These are phyloP conservation scores for Sepioteuthis lessoniana DNA, from an alignment of 2,888 invertebrate species.

Conservation along the genomic window DNA sequence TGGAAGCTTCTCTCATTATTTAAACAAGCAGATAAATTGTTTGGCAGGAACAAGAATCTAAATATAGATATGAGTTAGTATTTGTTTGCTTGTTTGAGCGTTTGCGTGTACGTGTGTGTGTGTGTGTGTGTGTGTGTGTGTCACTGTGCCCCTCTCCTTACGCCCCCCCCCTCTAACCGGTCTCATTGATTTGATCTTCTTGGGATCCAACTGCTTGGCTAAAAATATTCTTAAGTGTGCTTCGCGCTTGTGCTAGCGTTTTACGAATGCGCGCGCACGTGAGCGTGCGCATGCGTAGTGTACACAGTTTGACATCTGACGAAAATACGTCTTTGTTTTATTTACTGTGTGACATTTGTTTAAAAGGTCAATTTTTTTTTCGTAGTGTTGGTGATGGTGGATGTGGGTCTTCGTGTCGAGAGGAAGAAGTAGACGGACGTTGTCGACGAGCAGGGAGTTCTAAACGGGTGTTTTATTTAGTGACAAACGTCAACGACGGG, in stretches of 20 bases:
- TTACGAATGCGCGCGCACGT: neutral
- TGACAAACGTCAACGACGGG: neutral
- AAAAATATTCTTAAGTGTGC: neutral
- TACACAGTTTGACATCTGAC: constrained; percentile 33
- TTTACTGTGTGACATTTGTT: neutral
- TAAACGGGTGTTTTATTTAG: constrained; percentile 18
- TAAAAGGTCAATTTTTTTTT: neutral
- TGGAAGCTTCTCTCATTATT: no score
- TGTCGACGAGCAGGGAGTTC: neutral
- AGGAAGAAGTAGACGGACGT: neutral
- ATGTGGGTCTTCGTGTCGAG: neutral
- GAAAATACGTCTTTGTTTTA: constrained; percentile 11
- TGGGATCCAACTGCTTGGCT: neutral
- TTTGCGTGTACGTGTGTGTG: no score
- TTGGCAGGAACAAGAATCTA: no score
- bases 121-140: neutral
- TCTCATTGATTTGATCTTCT: no score
- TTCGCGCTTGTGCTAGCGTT: neutral
- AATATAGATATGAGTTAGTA: no score
- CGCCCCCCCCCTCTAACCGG: no score
- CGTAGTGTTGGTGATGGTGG: neutral
- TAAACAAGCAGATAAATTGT: no score
- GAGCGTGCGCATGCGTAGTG: neutral
- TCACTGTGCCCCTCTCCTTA: neutral
- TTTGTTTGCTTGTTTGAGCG: no score